Conservation (phyloP, 2,113 vertebrate species). For the Hiodon alosoides region DNA sequence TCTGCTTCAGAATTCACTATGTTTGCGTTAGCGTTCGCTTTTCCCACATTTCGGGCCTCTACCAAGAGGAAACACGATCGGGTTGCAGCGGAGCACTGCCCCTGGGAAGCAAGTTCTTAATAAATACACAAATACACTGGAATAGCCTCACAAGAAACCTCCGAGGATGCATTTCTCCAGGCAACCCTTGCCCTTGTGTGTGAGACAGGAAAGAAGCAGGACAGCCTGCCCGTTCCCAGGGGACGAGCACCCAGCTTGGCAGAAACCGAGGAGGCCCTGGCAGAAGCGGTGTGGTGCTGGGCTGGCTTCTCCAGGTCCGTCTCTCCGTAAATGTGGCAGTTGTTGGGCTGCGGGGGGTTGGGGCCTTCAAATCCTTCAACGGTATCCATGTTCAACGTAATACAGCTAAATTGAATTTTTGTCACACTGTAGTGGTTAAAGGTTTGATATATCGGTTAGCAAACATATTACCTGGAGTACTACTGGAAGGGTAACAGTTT, state of each 20-base stretch:
- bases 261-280: constrained; percentile 74
- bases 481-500: too few species aligned
- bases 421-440: too few species aligned
- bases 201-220: constrained; percentile 50
- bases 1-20: too few species aligned
- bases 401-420: too few species aligned
- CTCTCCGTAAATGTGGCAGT: background rate
- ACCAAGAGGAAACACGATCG: constrained; percentile 9
- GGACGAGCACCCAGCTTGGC: constrained; percentile 58
- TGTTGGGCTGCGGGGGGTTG: too few species aligned
- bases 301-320: constrained; percentile 76
- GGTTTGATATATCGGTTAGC: too few species aligned
- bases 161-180: background rate
- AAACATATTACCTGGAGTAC: too few species aligned
- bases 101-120: background rate
- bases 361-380: too few species aligned
- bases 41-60: background rate
- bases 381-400: too few species aligned
- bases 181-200: constrained; percentile 3
- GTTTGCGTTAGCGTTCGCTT: background rate
- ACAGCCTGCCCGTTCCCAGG: constrained; percentile 7
- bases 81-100: background rate
- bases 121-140: constrained; percentile 7
- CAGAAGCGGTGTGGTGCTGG: constrained; percentile 82
- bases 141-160: constrained; percentile 3